These are phyloP conservation scores for Pentamera pediparva DNA, from an alignment of 53 echinoderm and acorn worm genomes.

Conservation along the genomic window DNA sequence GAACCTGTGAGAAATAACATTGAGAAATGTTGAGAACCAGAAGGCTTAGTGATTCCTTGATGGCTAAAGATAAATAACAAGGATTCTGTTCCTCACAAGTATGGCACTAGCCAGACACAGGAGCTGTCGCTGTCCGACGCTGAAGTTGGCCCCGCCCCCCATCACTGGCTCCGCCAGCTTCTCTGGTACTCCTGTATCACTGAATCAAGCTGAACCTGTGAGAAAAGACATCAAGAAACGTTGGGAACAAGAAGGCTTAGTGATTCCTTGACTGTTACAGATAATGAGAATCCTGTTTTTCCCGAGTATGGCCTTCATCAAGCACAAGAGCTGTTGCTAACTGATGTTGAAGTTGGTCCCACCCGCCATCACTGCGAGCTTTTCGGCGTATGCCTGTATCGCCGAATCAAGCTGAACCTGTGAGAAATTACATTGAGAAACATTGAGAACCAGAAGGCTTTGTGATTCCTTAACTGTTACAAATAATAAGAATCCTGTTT, in stretches of 20 bases:
- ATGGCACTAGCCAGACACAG: slow-evolving; percentile 37
- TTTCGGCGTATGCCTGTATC: slow-evolving; percentile 14
- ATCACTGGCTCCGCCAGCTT: slow-evolving; percentile 11
- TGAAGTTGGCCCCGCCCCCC: slow-evolving; percentile 27
- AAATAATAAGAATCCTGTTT: too few relatives aligned
- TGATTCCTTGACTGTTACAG: too few relatives aligned
- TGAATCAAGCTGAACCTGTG: slow-evolving; percentile 16
- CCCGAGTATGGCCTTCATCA: too few relatives aligned
- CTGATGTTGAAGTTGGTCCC: slow-evolving; percentile 33
- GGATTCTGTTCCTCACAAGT: not conserved
- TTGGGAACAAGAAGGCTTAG: too few relatives aligned
- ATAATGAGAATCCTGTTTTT: too few relatives aligned
- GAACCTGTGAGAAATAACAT: too few relatives aligned
- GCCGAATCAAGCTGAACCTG: slow-evolving; percentile 19
- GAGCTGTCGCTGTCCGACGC: slow-evolving; percentile 34
- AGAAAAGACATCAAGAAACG: not conserved
- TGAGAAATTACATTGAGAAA: too few relatives aligned
- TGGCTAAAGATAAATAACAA: too few relatives aligned
- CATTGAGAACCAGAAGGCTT: not conserved
- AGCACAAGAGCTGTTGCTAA: slow-evolving; percentile 25
- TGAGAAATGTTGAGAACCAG: too few relatives aligned
- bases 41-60: too few relatives aligned
- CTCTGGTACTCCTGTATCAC: slow-evolving; percentile 11
- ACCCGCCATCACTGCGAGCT: slow-evolving; percentile 7
- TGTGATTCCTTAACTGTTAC: too few relatives aligned